Evolutionary conservation across 2,797 vertebrate species (phyloP).

Genomic region (Parambassis ranga): DNA sequence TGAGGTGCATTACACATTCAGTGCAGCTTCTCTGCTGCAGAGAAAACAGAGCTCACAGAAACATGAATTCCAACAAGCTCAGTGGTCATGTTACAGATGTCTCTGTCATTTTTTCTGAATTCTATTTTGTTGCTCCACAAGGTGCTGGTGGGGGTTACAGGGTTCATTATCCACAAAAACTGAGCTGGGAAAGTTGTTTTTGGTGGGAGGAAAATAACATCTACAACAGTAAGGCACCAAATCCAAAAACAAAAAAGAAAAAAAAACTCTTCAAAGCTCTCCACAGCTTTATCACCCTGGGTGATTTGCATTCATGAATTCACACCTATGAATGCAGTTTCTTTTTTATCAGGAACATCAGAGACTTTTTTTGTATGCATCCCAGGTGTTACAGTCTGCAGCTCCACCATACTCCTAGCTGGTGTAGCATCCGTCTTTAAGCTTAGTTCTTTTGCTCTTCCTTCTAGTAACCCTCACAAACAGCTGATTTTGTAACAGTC

Average conservation of each 20-base stretch:
- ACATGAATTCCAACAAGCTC: not conserved
- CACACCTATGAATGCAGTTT: too few relatives aligned
- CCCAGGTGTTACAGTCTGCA: too few relatives aligned
- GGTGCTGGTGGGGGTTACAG: not conserved
- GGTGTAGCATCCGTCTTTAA: too few relatives aligned
- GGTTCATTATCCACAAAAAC: conserved; percentile 15
- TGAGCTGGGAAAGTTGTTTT: not conserved
- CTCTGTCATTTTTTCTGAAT: not conserved
- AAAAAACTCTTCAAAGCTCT: too few relatives aligned
- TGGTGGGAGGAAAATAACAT: not conserved
- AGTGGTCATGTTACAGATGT: conserved; percentile 10
- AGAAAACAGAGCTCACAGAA: not conserved
- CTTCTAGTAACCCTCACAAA: too few relatives aligned
- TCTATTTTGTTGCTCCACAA: conserved; percentile 10
- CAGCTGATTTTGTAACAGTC: too few relatives aligned
- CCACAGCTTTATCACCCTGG: not conserved
- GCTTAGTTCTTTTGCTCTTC: too few relatives aligned
- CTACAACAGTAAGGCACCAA: not conserved
- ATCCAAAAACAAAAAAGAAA: too few relatives aligned
- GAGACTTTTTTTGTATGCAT: too few relatives aligned
- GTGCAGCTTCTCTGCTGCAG: not conserved
- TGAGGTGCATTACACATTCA: conserved; percentile 10
- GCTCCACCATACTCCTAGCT: too few relatives aligned
- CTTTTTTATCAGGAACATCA: too few relatives aligned
- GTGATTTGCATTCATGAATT: not conserved